Base-by-base conservation (phyloP, 2,113 vertebrate genomes). In the Herpetotheres cachinnans region DNA sequence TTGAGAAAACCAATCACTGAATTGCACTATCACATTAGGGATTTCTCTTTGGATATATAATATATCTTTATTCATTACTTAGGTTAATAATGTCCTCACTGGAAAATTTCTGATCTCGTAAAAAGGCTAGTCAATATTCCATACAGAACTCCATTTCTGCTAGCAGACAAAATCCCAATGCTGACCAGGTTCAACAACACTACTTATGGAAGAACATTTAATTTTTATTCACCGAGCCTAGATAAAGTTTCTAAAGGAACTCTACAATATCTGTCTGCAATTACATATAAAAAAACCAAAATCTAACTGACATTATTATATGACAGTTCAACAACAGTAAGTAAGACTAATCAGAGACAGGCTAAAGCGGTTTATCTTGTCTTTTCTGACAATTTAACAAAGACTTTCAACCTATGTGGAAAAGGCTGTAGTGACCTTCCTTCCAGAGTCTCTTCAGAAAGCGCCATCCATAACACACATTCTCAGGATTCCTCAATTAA, bases 171-270 rank as follows among this genome's bases (percentile, higher is more conserved):
- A 95, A 82, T 54, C 49, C 76, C 40, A 59, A 3, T 49, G 61
- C 69, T 87, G 54, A 65, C 63, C 77, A 52, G 20, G 62, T 82
- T 95, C 65, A 74, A 91, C 79, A 81, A n/a, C 36, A 67, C 50
- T 59, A 49, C 46, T 77, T 95, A 78, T 6, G 76, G 83, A 87
- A 54, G 55, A 92, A 73, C 86, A 96, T 73, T 96, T 95, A 38
- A 90, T 92, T 97, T 96, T 97, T 93, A 96, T 93, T 98, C 90
- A 95, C 86, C 76, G 92, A 56, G 27, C 86, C 74, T 58, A 93
- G 70, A 73, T 94, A 78, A 93, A 86, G 66, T 46, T 92, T 90
- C 83, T 79, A 62, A 86, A 92, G 76, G n/a, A 80, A 91, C 27
- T 87, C 63, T 73, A 77, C 21, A n/a, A 40, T 40, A 90, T 69